Evolutionary conservation across 2,797 vertebrate genomes (phyloP).

Genomic region (Onychomys torridus): DNA sequence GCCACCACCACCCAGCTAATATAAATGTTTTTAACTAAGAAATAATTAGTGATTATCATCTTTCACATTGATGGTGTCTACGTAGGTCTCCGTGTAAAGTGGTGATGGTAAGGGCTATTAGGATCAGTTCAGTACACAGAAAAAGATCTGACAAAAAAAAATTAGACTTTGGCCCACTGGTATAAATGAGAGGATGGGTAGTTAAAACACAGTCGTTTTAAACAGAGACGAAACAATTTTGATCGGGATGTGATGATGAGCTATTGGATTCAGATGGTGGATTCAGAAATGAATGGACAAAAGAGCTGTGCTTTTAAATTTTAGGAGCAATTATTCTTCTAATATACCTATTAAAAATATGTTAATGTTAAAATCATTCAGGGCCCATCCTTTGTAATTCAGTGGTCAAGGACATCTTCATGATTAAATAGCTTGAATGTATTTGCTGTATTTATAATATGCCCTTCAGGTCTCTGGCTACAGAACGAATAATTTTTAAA

Average conservation of each 20-base stretch:
- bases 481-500: slow-evolving; percentile 39
- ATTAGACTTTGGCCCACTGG: background rate
- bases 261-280: background rate
- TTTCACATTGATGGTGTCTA: background rate
- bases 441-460: slow-evolving; percentile 1
- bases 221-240: background rate
- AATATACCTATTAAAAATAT: background rate
- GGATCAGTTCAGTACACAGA: background rate
- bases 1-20: background rate
- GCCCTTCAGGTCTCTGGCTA: background rate
- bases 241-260: background rate
- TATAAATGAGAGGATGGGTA: background rate
- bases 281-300: slow-evolving; percentile 42
- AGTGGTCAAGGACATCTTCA: background rate
- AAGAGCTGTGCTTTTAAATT: background rate
- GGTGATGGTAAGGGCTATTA: background rate
- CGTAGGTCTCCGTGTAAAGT: background rate
- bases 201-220: background rate
- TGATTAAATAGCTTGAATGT: background rate
- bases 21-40: slow-evolving; percentile 7
- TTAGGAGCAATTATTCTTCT: slow-evolving; percentile 35
- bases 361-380: slow-evolving; percentile 29
- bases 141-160: background rate
- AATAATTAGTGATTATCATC: background rate
- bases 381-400: slow-evolving; percentile 7